These are phyloP conservation scores for Callocephalon fimbriatum DNA, from an alignment of 2,113 vertebrate species.

Conservation along the genomic window DNA sequence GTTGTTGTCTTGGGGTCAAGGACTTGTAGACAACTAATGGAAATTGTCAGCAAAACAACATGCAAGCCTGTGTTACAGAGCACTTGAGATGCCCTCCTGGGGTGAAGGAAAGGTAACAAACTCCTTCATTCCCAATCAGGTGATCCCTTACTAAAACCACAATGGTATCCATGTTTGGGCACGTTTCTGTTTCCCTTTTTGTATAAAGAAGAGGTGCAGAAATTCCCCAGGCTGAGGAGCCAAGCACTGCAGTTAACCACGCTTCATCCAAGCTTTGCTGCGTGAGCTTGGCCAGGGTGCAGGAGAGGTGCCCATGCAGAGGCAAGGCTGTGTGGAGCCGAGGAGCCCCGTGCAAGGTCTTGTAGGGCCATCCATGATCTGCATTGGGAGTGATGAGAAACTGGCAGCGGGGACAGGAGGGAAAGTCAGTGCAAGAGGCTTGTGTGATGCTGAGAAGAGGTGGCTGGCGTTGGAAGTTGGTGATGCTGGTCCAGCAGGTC, in stretches of 20 bases:
- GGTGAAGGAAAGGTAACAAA: neutral
- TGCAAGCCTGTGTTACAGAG: neutral
- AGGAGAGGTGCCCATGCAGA: neutral
- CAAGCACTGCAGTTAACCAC: neutral
- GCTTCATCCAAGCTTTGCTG: neutral
- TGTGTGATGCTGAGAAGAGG: neutral
- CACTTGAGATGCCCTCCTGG: neutral
- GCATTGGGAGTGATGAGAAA: neutral
- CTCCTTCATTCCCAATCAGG: neutral
- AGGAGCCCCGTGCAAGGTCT: neutral
- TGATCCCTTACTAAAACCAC: neutral
- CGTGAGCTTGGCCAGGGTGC: neutral
- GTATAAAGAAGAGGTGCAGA: neutral
- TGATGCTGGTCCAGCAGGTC: neutral
- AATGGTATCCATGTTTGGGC: neutral
- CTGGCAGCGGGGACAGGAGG: neutral
- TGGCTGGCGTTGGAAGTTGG: neutral
- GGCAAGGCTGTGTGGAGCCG: neutral
- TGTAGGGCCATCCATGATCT: neutral
- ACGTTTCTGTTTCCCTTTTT: neutral
- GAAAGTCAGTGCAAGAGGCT: neutral
- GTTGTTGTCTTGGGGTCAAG: neutral
- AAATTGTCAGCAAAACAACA: neutral
- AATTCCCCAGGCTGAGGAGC: neutral
- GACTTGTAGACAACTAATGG: neutral